Evolutionary conservation across 2,888 invertebrate genomes (phyloP).

Genomic region (Watsonalla binaria): DNA sequence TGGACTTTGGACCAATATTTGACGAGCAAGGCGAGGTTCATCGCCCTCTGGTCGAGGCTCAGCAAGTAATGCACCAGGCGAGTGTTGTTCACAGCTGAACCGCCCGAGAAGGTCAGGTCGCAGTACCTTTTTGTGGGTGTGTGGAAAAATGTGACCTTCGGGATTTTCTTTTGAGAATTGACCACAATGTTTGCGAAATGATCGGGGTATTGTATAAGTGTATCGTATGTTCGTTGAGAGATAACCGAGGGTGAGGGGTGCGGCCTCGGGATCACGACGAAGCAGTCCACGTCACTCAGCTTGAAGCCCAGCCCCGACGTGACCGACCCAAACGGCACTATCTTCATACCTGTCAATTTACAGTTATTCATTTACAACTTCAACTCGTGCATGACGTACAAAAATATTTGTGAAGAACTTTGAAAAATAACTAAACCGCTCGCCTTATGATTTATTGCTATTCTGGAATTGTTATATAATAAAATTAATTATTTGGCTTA

Average conservation of each 20-base stretch:
- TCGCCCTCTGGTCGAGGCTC: slow-evolving; percentile 70
- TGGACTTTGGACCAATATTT: slow-evolving; percentile 84
- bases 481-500: too few species aligned
- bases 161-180: background rate
- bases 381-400: too few species aligned
- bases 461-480: too few species aligned
- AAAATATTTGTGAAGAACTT: too few species aligned
- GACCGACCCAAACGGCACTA: background rate
- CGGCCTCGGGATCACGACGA: background rate
- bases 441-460: too few species aligned
- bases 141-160: background rate
- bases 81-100: slow-evolving; percentile 77
- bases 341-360: background rate
- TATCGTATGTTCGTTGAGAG: background rate
- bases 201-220: background rate
- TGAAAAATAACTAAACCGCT: too few species aligned
- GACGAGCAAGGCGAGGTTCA: slow-evolving; percentile 77
- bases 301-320: background rate
- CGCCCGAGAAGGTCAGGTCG: background rate
- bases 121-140: background rate
- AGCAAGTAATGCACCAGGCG: slow-evolving; percentile 76
- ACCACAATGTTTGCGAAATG: background rate
- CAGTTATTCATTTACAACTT: too few species aligned
- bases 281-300: background rate
- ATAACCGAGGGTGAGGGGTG: background rate